A percentile compares a stretch with the other conserved stretches of the same genome.
Conservation (phyloP, 2,113 vertebrate genomes). For the Nothobranchius kuhntae region DNA sequence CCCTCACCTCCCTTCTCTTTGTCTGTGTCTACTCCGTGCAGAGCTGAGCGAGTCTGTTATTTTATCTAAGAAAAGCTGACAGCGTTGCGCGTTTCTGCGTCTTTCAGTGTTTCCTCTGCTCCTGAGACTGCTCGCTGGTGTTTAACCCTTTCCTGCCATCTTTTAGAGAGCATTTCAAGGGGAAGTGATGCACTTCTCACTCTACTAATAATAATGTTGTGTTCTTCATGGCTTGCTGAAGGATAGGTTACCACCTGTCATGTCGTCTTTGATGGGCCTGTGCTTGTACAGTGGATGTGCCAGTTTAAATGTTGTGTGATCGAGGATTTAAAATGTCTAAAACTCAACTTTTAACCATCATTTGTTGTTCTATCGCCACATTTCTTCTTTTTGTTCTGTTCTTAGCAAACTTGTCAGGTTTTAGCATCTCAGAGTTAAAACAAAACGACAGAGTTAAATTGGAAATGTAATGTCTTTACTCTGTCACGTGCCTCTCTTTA, state of each 20-base stretch:
- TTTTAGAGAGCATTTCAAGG: slow-evolving; percentile 13
- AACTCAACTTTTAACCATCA: slow-evolving; percentile 7
- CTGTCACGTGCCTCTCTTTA: slow-evolving; percentile 5
- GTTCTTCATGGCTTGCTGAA: slow-evolving; percentile 32
- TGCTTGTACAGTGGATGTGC: slow-evolving; percentile 14
- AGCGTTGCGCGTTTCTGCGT: slow-evolving; percentile 6
- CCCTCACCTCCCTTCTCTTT: slow-evolving; percentile 1
- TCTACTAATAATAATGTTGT: slow-evolving; percentile 8
- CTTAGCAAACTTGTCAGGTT: background rate
- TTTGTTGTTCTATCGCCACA: background rate
- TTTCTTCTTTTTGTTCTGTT: background rate
- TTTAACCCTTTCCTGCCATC: slow-evolving; percentile 43
- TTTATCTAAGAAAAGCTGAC: slow-evolving; percentile 37
- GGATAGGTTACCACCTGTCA: background rate
- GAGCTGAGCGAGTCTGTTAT: slow-evolving; percentile 35
- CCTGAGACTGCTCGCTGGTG: slow-evolving; percentile 11
- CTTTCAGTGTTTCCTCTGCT: slow-evolving; percentile 8
- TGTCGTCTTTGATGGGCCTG: background rate
- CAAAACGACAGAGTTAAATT: background rate
- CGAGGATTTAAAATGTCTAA: background rate
- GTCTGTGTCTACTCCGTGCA: slow-evolving; percentile 17
- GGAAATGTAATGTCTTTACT: background rate
- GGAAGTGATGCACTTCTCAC: background rate
- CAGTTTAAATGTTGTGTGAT: background rate
- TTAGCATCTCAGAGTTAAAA: slow-evolving; percentile 2